Percentiles rank a stretch among this genome's conserved stretches.
phyloP scores from a whole-genome alignment of 2,113 vertebrate genomes.

The Vanacampus margaritifer region DNA sequence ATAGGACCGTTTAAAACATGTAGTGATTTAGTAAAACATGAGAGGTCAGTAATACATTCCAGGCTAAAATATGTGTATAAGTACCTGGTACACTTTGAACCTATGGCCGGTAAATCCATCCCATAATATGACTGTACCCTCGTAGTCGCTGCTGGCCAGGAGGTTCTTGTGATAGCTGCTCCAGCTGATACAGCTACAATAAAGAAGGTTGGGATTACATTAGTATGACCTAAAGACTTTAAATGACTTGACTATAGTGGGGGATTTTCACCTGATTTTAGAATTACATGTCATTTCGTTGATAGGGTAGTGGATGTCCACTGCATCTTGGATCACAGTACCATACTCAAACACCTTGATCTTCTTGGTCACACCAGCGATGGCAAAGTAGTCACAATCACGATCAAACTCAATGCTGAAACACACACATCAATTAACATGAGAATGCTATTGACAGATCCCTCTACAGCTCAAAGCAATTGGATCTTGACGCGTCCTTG shows the following conservation, averaged over 20 bases:
- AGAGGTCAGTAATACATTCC: neutral
- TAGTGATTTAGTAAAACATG: neutral
- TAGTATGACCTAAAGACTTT: neutral
- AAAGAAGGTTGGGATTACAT: neutral
- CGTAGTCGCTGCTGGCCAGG: conserved; percentile 97
- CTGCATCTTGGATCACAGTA: conserved; percentile 98
- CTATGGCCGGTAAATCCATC: conserved; percentile 97
- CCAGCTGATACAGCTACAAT: conserved; percentile 98
- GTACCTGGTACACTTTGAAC: conserved; percentile 98
- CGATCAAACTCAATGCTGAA: conserved; percentile 98
- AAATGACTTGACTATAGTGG: neutral
- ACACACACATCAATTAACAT: neutral
- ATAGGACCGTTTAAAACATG: neutral
- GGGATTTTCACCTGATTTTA: conserved; percentile 88
- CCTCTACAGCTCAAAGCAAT: neutral
- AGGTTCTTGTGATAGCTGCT: conserved; percentile 99
- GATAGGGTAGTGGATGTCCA: conserved; percentile 98
- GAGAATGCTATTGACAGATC: neutral
- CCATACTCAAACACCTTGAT: conserved; percentile 99
- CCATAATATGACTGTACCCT: conserved; percentile 98
- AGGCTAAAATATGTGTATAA: neutral
- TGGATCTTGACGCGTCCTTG: no score
- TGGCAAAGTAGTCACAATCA: conserved; percentile 99
- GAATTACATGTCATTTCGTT: conserved; percentile 99
- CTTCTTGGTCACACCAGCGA: conserved; percentile 98